Evolutionary conservation across 2,888 invertebrate genomes (phyloP).

Genomic region (Cephonodes hylas): DNA sequence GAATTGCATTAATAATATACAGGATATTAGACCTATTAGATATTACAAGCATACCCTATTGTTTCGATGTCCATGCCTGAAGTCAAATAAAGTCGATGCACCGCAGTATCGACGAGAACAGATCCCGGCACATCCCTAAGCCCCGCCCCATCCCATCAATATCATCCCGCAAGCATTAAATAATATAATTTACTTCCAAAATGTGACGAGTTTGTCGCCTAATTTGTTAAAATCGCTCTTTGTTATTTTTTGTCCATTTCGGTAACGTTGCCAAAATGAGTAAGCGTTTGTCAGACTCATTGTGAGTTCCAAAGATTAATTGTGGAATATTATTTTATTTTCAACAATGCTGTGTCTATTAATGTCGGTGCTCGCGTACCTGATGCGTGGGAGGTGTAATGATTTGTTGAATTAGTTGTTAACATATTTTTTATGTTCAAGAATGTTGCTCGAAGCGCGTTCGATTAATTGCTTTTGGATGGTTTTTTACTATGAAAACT

Average conservation of each 20-base stretch:
- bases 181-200: constrained; percentile 61
- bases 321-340: constrained; percentile 55
- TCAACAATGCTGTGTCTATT: constrained; percentile 57
- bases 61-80: not conserved
- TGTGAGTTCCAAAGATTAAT: constrained; percentile 71
- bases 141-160: constrained; percentile 53
- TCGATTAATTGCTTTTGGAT: constrained; percentile 45
- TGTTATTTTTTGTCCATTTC: constrained; percentile 42
- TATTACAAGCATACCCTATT: no score
- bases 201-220: constrained; percentile 75
- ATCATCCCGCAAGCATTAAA: constrained; percentile 56
- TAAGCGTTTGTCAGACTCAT: constrained; percentile 66
- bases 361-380: constrained; percentile 57
- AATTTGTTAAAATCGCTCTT: constrained; percentile 71
- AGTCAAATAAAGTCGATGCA: not conserved
- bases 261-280: constrained; percentile 67
- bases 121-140: constrained; percentile 31
- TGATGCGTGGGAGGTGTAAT: constrained; percentile 61
- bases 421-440: constrained; percentile 37
- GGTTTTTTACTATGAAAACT: constrained; percentile 21
- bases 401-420: constrained; percentile 54
- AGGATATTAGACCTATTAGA: no score
- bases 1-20: no score
- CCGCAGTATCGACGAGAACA: constrained; percentile 4
- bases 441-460: constrained; percentile 24